Evolutionary conservation across 2,888 invertebrate species (phyloP).

Genomic region (Scaeva pyrastri): DNA sequence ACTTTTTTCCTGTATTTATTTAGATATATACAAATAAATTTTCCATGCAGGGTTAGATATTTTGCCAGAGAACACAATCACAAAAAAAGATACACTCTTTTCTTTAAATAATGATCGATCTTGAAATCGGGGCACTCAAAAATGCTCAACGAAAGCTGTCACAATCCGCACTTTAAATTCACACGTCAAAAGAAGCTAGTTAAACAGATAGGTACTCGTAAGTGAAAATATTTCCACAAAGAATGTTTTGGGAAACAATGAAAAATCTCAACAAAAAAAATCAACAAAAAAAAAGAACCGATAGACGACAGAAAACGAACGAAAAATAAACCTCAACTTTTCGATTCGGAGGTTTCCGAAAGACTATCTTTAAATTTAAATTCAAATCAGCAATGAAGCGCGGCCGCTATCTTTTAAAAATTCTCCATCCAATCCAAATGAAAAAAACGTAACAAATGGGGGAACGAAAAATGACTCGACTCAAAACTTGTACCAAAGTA

Average conservation of each 20-base stretch:
- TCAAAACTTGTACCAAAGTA: constrained; percentile 53
- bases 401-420: constrained; percentile 57
- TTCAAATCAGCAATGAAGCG: constrained; percentile 42
- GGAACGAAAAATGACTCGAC: constrained; percentile 42
- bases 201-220: neutral
- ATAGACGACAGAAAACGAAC: constrained; percentile 9
- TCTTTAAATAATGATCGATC: constrained; percentile 17
- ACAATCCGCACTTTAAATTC: neutral
- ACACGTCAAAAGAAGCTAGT: neutral
- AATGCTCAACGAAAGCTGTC: neutral
- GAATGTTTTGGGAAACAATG: neutral
- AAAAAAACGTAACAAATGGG: constrained; percentile 22
- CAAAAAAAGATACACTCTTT: neutral
- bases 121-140: constrained; percentile 10
- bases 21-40: neutral
- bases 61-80: neutral
- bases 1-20: neutral
- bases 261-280: neutral
- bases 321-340: constrained; percentile 43
- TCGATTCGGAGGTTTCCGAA: constrained; percentile 58
- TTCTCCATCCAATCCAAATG: constrained; percentile 50
- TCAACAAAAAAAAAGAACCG: constrained; percentile 34
- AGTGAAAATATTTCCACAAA: neutral
- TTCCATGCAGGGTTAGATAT: constrained; percentile 20
- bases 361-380: constrained; percentile 59